phyloP scores from a whole-genome alignment of 2,888 invertebrate species.

The Gymnoscelis rufifasciata region DNA sequence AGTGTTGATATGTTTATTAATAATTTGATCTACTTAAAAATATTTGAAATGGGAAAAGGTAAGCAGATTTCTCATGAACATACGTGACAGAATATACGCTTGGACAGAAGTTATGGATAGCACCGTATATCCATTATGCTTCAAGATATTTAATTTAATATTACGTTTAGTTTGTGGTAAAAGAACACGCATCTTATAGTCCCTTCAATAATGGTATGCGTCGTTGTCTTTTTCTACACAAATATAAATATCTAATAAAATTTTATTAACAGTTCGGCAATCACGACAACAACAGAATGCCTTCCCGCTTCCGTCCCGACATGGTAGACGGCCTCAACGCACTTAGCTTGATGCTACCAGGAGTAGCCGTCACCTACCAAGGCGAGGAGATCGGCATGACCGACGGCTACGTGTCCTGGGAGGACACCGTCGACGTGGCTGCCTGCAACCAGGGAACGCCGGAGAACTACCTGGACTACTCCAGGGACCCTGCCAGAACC shows the following conservation, averaged over 20 bases:
- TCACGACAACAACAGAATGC: slow-evolving; percentile 82
- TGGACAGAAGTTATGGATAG: too few relatives aligned
- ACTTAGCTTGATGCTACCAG: slow-evolving; percentile 85
- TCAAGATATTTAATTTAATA: too few relatives aligned
- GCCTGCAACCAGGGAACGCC: slow-evolving; percentile 75
- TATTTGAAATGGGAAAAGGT: too few relatives aligned
- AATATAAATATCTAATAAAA: too few relatives aligned
- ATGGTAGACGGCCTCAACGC: slow-evolving; percentile 85
- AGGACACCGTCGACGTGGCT: slow-evolving; percentile 78
- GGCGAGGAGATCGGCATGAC: slow-evolving; percentile 89
- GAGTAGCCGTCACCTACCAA: slow-evolving; percentile 89
- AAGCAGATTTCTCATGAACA: too few relatives aligned
- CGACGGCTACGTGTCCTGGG: slow-evolving; percentile 77
- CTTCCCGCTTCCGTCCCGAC: slow-evolving; percentile 80
- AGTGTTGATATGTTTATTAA: slow-evolving; percentile 33
- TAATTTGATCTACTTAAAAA: neutral
- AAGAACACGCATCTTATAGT: too few relatives aligned
- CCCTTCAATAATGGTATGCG: too few relatives aligned
- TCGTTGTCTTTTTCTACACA: too few relatives aligned
- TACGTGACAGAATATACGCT: too few relatives aligned
- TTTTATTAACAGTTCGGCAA: slow-evolving; percentile 79
- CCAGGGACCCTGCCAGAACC: slow-evolving; percentile 81
- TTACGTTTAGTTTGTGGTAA: too few relatives aligned
- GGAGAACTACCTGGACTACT: slow-evolving; percentile 70
- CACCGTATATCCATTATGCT: too few relatives aligned